A percentile compares a stretch with the other conserved stretches of the same genome.
These are phyloP conservation scores for Actenoides hombroni DNA, from an alignment of 2,113 vertebrate genomes.

Conservation along the genomic window DNA sequence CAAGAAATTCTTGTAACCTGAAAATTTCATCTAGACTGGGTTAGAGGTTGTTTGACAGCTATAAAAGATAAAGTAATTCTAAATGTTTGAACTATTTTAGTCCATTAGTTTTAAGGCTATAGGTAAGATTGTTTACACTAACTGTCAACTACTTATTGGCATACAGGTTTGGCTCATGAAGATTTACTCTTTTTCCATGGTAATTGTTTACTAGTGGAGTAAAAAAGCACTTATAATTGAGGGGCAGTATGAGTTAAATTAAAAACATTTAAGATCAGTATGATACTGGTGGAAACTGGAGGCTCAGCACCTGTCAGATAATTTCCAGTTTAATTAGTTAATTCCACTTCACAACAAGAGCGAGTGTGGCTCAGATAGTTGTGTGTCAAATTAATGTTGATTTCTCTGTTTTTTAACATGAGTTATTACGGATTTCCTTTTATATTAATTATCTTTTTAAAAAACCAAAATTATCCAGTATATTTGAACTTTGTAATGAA, in stretches of 20 bases:
- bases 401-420: background rate
- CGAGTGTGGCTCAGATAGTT: background rate
- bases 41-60: background rate
- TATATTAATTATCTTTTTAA: background rate
- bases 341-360: background rate
- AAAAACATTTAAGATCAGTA: background rate
- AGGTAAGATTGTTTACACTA: slow-evolving; percentile 38
- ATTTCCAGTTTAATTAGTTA: background rate
- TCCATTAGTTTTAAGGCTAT: slow-evolving; percentile 14
- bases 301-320: background rate
- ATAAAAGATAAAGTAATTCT: slow-evolving; percentile 4
- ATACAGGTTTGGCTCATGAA: background rate
- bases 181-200: slow-evolving; percentile 9
- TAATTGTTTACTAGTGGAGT: background rate
- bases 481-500: background rate
- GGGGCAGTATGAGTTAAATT: background rate
- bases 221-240: background rate
- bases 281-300: background rate
- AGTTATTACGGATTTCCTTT: background rate
- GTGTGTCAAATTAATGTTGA: background rate
- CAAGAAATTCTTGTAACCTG: background rate
- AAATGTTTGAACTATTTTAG: slow-evolving; percentile 37
- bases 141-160: background rate
- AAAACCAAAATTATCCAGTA: background rate
- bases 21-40: background rate